A percentile compares a stretch with the other conserved stretches of the same genome.
Conservation (phyloP, 2,888 invertebrate species). For the Sabatieria punctata region DNA sequence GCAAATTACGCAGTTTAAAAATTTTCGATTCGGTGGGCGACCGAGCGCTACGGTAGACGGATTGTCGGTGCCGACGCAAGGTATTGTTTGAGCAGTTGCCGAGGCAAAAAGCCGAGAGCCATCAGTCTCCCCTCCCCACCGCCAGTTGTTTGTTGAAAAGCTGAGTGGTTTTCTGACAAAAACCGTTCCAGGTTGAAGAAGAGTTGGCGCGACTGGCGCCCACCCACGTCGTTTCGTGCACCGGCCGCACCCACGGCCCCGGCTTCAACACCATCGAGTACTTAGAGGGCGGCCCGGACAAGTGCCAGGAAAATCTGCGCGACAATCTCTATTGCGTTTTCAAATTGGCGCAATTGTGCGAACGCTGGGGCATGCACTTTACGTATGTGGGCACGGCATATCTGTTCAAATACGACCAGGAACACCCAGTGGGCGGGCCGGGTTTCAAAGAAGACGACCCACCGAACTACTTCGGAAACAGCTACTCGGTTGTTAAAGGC, state of each 20-base stretch:
- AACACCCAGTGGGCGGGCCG: slow-evolving; percentile 15
- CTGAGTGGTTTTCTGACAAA: no score
- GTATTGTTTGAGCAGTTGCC: no score
- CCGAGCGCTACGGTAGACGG: no score
- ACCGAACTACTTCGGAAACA: slow-evolving; percentile 27
- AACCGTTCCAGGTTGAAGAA: slow-evolving; percentile 17
- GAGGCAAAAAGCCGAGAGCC: no score
- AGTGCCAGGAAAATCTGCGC: slow-evolving; percentile 21
- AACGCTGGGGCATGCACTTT: slow-evolving; percentile 21
- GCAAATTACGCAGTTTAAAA: no score
- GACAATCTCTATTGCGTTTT: slow-evolving; percentile 25
- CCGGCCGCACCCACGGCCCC: slow-evolving; percentile 15
- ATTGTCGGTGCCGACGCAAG: no score
- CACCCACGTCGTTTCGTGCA: slow-evolving; percentile 29
- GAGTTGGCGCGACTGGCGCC: slow-evolving; percentile 19
- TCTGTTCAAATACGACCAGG: slow-evolving; percentile 25
- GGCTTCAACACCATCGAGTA: slow-evolving; percentile 24
- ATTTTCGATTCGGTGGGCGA: no score
- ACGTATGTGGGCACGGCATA: slow-evolving; percentile 30
- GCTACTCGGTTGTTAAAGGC: slow-evolving; percentile 28
- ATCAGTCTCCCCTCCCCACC: no score
- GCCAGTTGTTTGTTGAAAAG: no score
- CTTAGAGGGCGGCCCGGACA: slow-evolving; percentile 26
- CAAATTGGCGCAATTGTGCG: slow-evolving; percentile 12
- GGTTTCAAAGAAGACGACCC: slow-evolving; percentile 13